Evolutionary conservation across 2,797 vertebrate genomes (phyloP).

Genomic region (Enteromius mattozi): DNA sequence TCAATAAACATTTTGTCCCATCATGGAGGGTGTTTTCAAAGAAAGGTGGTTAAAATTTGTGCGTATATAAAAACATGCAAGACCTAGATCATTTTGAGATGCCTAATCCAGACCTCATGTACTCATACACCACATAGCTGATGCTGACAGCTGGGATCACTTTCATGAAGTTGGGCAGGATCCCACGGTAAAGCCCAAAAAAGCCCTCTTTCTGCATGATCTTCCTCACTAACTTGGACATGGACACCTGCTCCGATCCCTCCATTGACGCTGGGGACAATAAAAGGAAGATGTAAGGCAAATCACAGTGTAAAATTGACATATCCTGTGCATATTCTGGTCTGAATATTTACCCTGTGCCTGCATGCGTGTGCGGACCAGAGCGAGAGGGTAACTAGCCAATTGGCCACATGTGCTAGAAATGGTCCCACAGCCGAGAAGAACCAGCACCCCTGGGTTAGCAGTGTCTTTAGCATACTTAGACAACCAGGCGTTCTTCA

Average conservation of each 20-base stretch:
- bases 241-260: conserved; percentile 85
- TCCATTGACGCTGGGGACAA: conserved; percentile 84
- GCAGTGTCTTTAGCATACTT: conserved; percentile 87
- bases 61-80: conserved; percentile 14
- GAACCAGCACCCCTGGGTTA: conserved; percentile 90
- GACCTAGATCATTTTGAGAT: conserved; percentile 76
- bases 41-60: background rate
- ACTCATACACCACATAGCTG: conserved; percentile 98
- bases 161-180: conserved; percentile 98
- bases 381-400: conserved; percentile 94
- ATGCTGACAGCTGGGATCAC: conserved; percentile 99
- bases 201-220: conserved; percentile 91
- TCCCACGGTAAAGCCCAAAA: conserved; percentile 93
- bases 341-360: conserved; percentile 85
- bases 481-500: conserved; percentile 92
- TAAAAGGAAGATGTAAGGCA: background rate
- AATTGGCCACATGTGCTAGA: conserved; percentile 97
- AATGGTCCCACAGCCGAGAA: conserved; percentile 93
- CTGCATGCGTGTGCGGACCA: conserved; percentile 98
- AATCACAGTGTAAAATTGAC: background rate
- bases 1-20: background rate
- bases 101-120: conserved; percentile 92
- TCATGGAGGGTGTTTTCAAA: conserved; percentile 34
- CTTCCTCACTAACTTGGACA: conserved; percentile 86
- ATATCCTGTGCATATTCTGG: background rate